These are phyloP conservation scores for Protaetia brevitarsis DNA, from an alignment of 1,140 invertebrate genomes.

Conservation along the genomic window DNA sequence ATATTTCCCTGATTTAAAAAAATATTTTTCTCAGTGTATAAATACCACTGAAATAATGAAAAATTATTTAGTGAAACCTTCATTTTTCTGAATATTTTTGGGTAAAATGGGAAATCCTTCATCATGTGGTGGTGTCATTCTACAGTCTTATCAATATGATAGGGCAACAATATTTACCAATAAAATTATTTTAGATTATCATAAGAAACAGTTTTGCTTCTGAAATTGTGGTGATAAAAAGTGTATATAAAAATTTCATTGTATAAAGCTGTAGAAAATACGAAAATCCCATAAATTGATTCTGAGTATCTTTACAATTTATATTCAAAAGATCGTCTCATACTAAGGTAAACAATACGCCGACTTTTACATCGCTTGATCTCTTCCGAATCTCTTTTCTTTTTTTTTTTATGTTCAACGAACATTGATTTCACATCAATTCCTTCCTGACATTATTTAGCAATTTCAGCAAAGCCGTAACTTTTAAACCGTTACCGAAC, in stretches of 20 bases:
- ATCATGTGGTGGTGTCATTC: no score
- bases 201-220: no score
- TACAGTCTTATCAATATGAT: no score
- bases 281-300: not conserved
- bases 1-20: no score
- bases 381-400: not conserved
- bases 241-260: not conserved
- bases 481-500: not conserved
- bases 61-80: no score
- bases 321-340: not conserved
- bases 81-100: no score
- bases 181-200: no score
- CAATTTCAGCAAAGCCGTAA: not conserved
- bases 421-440: constrained; percentile 14
- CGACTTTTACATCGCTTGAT: not conserved
- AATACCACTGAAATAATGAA: no score
- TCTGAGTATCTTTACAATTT: not conserved
- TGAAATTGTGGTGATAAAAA: no score
- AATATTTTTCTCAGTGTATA: no score
- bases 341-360: not conserved
- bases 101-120: no score
- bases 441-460: not conserved
- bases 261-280: not conserved
- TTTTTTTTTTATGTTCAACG: not conserved
- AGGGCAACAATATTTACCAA: no score